These are phyloP conservation scores for Bombyx mandarina DNA, from an alignment of 1,140 invertebrate species.

Conservation along the genomic window DNA sequence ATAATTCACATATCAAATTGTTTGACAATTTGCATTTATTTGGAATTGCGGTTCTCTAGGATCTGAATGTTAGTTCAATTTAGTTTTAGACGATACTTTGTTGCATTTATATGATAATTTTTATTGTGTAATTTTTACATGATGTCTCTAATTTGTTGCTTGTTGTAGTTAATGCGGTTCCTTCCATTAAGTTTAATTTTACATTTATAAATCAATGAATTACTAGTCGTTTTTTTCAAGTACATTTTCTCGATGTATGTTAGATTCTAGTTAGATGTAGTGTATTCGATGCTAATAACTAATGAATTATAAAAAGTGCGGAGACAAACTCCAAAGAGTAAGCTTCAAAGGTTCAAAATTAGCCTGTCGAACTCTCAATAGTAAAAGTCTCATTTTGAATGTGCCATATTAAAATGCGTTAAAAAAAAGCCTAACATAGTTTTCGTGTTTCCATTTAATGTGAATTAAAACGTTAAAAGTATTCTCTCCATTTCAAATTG, in stretches of 20 bases:
- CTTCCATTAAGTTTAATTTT: background rate
- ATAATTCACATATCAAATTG: conserved; percentile 30
- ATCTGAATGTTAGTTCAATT: background rate
- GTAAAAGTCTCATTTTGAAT: background rate
- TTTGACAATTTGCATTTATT: conserved; percentile 43
- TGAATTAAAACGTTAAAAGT: background rate
- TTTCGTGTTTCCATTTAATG: background rate
- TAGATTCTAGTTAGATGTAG: no score
- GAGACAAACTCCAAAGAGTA: no score
- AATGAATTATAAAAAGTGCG: no score
- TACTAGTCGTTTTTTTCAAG: background rate
- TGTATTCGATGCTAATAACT: no score
- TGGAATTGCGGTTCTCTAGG: background rate
- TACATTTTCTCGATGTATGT: background rate
- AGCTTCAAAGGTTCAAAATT: no score
- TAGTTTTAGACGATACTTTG: conserved; percentile 32
- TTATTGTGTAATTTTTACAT: no score
- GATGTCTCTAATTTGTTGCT: no score
- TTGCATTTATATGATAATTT: conserved; percentile 40
- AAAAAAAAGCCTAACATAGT: conserved; percentile 1
- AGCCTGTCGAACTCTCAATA: no score
- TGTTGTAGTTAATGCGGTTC: no score
- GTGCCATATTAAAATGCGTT: conserved; percentile 23
- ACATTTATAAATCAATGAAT: background rate
- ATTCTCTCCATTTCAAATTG: conserved; percentile 1